Percentiles rank a stretch among this genome's conserved stretches.
Conservation (phyloP, 2,797 vertebrate genomes). For the Siniperca undulata region DNA sequence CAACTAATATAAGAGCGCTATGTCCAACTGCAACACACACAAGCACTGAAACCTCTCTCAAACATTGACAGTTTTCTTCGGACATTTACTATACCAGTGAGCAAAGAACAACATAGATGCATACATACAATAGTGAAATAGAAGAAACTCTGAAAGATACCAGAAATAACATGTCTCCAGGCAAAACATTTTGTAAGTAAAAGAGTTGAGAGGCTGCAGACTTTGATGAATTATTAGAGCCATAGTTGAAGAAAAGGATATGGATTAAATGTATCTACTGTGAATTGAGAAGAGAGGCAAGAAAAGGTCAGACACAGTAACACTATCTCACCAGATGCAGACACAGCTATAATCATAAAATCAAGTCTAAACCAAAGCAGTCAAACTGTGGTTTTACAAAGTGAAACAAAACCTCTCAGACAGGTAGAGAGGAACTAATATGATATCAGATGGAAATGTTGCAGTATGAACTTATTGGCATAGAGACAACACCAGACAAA, state of each 20-base stretch:
- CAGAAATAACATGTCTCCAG: slow-evolving; percentile 22
- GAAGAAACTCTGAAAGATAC: slow-evolving; percentile 19
- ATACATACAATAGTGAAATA: slow-evolving; percentile 1
- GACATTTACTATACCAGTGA: neutral
- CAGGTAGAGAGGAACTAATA: slow-evolving; percentile 8
- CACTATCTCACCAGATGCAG: slow-evolving; percentile 26
- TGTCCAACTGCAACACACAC: neutral
- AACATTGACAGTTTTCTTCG: slow-evolving; percentile 13
- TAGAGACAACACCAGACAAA: neutral
- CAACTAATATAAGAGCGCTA: neutral
- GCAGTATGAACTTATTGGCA: neutral
- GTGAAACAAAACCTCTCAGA: slow-evolving; percentile 18
- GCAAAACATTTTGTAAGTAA: neutral
- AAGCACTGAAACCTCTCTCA: neutral
- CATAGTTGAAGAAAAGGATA: slow-evolving; percentile 8
- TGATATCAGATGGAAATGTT: slow-evolving; percentile 24
- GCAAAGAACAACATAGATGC: neutral
- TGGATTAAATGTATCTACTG: slow-evolving; percentile 20
- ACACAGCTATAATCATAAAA: slow-evolving; percentile 15
- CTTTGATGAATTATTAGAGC: neutral
- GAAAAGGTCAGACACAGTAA: slow-evolving; percentile 33
- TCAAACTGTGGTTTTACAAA: slow-evolving; percentile 9
- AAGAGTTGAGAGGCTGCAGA: neutral
- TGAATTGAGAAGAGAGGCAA: slow-evolving; percentile 11
- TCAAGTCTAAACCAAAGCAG: slow-evolving; percentile 20